Percentiles rank a stretch among this genome's conserved stretches.
phyloP scores from a whole-genome alignment of 2,888 invertebrate genomes.

The Chironomus riparius region DNA sequence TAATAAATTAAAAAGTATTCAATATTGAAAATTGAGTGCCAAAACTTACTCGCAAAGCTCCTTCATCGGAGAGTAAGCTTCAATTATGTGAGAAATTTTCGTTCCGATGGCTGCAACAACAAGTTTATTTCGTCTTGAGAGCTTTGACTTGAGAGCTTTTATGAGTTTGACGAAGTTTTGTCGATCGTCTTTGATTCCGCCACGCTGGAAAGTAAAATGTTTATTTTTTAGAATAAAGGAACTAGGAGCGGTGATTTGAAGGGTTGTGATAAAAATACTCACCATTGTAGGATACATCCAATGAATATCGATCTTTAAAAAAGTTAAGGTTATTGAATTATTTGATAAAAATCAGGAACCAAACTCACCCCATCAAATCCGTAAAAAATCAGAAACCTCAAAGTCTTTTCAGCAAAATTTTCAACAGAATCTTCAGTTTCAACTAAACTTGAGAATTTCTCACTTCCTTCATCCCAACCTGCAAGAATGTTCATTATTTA shows the following conservation, averaged over 20 bases:
- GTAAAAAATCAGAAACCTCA: constrained; percentile 40
- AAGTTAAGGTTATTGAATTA: not conserved
- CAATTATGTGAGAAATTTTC: not conserved
- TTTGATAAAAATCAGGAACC: too few relatives aligned
- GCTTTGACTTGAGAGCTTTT: constrained; percentile 38
- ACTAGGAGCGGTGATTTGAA: too few relatives aligned
- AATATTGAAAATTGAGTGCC: too few relatives aligned
- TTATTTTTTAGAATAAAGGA: too few relatives aligned
- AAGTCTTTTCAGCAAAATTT: constrained; percentile 42
- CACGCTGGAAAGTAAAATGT: constrained; percentile 33
- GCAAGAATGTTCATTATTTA: too few relatives aligned
- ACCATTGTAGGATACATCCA: constrained; percentile 45
- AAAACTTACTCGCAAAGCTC: constrained; percentile 37
- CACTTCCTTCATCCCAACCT: constrained; percentile 46
- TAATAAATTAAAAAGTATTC: not conserved
- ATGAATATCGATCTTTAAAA: constrained; percentile 41
- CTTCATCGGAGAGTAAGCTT: constrained; percentile 40
- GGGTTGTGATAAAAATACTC: not conserved
- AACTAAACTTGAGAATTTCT: constrained; percentile 42
- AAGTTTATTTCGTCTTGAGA: constrained; percentile 34
- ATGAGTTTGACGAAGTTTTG: constrained; percentile 41
- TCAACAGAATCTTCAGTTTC: constrained; percentile 35
- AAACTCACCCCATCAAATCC: constrained; percentile 42
- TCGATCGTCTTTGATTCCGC: constrained; percentile 41
- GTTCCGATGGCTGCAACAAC: constrained; percentile 12